Evolutionary conservation across 2,113 vertebrate species (phyloP).

Genomic region (Sitta europaea): DNA sequence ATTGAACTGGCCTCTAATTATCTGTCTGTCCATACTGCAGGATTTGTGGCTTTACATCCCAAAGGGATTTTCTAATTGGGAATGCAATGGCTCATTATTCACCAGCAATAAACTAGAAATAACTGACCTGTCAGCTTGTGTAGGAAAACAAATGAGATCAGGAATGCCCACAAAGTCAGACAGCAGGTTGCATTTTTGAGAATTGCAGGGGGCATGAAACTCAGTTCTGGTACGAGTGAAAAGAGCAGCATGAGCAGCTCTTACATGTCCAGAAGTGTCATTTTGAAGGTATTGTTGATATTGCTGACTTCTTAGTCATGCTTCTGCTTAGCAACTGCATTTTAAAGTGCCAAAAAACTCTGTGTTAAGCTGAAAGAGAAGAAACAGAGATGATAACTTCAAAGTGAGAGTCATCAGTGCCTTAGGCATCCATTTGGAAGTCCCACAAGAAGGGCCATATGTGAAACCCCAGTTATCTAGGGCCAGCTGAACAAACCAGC

Average conservation of each 20-base stretch:
- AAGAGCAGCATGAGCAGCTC: neutral
- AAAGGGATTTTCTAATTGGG: neutral
- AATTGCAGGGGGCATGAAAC: neutral
- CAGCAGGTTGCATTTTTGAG: neutral
- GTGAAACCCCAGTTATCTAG: neutral
- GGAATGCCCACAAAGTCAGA: neutral
- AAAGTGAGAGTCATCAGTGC: neutral
- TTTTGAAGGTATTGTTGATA: neutral
- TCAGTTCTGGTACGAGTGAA: neutral
- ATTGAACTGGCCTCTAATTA: neutral
- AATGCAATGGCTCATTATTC: neutral
- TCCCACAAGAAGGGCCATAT: rapidly evolving
- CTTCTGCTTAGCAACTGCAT: constrained; percentile 31
- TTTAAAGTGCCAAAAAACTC: neutral
- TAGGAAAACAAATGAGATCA: neutral
- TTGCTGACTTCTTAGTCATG: neutral
- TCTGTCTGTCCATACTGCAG: neutral
- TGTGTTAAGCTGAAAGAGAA: neutral
- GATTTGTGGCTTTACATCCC: neutral
- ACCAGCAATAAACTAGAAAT: neutral
- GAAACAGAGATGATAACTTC: neutral
- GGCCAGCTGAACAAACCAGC: neutral
- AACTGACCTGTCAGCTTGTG: neutral
- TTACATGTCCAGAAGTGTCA: neutral
- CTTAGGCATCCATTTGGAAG: neutral